Base-by-base conservation (phyloP, 2,888 invertebrate genomes). In the Parnassius orleans region DNA sequence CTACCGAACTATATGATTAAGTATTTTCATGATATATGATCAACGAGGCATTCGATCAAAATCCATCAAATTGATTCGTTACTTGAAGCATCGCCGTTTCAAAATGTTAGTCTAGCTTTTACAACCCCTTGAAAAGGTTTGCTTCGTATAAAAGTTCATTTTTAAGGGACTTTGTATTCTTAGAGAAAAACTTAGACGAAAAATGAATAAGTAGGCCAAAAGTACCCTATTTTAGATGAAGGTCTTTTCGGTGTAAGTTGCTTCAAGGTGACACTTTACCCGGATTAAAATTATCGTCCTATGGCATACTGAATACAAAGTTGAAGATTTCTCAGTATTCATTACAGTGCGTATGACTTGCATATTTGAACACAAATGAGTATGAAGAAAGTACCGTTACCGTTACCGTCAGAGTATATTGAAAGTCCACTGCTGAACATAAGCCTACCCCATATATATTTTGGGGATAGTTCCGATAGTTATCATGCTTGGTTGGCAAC, bases 201-300 rank as follows among this genome's bases (percentile, higher is more conserved):
- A 86, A 88, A 89, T 86, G 65, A 15, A 57, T 52, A 54, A 48
- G 73, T 79, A 77, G 77, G 76, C 56, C 51, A 55, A 74, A 33
- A 83, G 79, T 79, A 83, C 83, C 84, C 81, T 77, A 80, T 80
- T 83, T 79, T 84, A 84, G 84, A 88, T 87, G 88, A 88, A 87
- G 87, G 87, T 83, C 85, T 84, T 84, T 86, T 86, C 84, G 76
- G 80, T 83, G 83, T 86, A 84, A 90, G 86, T 87, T 83, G 87
- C 87, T 90, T 84, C 84, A 83, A 88, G 89, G 87, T 90, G 90
- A 90, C 90, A 90, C 87, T 90, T 88, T 87, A 80, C 82, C 84
- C 87, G 87, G 90, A 90, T 89, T 90, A 89, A 90, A 87, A 86
- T 90, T 90, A 90, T 90, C 87, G 87, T 83, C 81, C 84, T 81